These are phyloP conservation scores for Strigops habroptila DNA, from an alignment of 2,113 vertebrate species.

Conservation along the genomic window DNA sequence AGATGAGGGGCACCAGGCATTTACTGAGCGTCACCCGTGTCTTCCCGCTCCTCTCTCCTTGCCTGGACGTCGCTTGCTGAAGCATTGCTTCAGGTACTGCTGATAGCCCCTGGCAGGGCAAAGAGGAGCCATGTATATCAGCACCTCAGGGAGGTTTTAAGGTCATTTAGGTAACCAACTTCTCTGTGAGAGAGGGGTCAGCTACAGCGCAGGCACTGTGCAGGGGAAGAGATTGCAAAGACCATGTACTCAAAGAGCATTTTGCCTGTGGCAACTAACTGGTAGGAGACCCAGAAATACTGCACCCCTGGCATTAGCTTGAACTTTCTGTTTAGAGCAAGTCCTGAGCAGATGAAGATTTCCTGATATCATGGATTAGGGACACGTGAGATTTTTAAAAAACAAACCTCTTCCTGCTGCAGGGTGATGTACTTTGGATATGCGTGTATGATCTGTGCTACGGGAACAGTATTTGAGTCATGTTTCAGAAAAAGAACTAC, in stretches of 20 bases:
- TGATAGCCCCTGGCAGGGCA: neutral
- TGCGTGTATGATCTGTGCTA: neutral
- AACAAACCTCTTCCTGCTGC: neutral
- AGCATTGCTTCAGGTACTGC: neutral
- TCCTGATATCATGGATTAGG: neutral
- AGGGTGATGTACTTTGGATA: neutral
- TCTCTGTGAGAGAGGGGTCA: neutral
- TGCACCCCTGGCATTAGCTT: neutral
- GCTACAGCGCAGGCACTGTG: fast-evolving
- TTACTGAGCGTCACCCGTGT: neutral
- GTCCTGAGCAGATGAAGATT: neutral
- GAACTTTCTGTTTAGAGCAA: neutral
- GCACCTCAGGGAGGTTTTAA: neutral
- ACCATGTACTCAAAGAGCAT: neutral
- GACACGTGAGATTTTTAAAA: neutral
- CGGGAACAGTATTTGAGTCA: neutral
- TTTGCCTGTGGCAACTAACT: neutral
- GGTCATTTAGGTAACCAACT: neutral
- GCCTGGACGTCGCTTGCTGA: neutral
- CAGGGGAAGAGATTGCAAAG: neutral
- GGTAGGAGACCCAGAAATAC: neutral
- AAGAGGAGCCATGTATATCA: neutral
- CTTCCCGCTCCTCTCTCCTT: neutral
- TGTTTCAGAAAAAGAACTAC: neutral
- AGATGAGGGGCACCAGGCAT: neutral